Evolutionary conservation across 2,888 invertebrate species (phyloP), one percentile per base, ranked within the genome.

Genomic region (Meghimatium bilineatum): DNA sequence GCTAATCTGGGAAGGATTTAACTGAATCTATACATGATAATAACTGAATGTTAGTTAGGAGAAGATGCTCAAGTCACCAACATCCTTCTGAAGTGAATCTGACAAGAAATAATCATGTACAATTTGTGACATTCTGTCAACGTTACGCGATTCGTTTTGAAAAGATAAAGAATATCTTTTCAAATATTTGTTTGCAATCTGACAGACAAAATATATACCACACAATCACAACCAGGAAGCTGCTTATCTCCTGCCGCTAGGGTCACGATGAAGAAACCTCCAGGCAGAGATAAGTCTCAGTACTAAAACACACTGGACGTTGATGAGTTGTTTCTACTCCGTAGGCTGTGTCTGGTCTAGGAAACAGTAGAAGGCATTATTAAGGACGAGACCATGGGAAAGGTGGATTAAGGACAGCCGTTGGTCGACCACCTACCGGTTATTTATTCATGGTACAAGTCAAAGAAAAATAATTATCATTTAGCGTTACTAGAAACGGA

Each of bases 351-450:
- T 75, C 49, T 75, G 75, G 36, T 8, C 5, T 49, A 3, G 29
- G 75, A 75, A 75, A 49, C 29, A n/a, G 26, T 36, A 49, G 75
- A 38, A 52, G 75, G 26, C 49, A 38, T 29, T 49, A 75, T 29
- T 75, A 75, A 20, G 14, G 49, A 49, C 44, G 44, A 34, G 2
- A 20, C 60, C 63, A 60, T 56, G 26, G n/a, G 32, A 60, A 29
- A 60, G 60, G 60, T 5, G 26, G 8, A 36, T 36, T 23, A n/a
- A n/a, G n/a, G n/a, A n/a, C n/a, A n/a, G n/a, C n/a, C 60, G 36
- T 60, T 60, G 76, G 76, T 10, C 60, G 76, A 76, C 76, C 76
- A 76, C 60, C 76, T 76, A 76, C 76, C 44, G 60, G 5, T 76
- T 76, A 60, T 34, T 34, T 76, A 20, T 32, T 3, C 34, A 2